These are phyloP conservation scores for Orgyia antiqua DNA, from an alignment of 2,888 invertebrate species.

Conservation along the genomic window DNA sequence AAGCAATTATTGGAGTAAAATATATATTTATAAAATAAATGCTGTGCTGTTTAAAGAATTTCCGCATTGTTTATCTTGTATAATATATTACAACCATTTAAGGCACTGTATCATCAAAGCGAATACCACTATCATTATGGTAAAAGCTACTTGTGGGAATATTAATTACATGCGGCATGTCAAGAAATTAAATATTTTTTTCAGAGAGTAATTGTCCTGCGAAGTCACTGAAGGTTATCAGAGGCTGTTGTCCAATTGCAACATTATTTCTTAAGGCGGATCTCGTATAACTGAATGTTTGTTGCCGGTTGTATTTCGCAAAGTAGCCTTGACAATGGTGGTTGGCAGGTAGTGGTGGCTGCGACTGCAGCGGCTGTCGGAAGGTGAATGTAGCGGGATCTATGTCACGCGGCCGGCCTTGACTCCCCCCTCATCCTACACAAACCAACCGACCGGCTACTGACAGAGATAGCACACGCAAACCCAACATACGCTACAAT, in stretches of 20 bases:
- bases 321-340: conserved; percentile 71
- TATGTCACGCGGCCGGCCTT: conserved; percentile 67
- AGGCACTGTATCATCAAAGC: conserved; percentile 12
- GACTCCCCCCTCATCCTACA: conserved; percentile 60
- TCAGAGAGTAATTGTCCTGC: conserved; percentile 28
- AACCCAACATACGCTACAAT: no score
- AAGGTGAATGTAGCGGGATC: conserved; percentile 73
- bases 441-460: conserved; percentile 35
- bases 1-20: conserved; percentile 25
- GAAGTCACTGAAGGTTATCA: conserved; percentile 38
- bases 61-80: conserved; percentile 15
- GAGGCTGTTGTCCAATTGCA: conserved; percentile 37
- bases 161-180: conserved; percentile 25
- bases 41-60: conserved; percentile 14
- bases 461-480: conserved; percentile 14
- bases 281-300: conserved; percentile 41
- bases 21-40: not conserved
- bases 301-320: conserved; percentile 52
- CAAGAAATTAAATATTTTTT: conserved; percentile 8
- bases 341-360: conserved; percentile 48
- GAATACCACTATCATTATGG: conserved; percentile 14
- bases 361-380: conserved; percentile 45
- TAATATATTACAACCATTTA: conserved; percentile 13
- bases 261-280: conserved; percentile 48
- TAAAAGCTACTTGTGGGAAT: conserved; percentile 10